These are phyloP conservation scores for Oedothorax gibbosus DNA, from an alignment of 1,140 invertebrate genomes.

Conservation along the genomic window DNA sequence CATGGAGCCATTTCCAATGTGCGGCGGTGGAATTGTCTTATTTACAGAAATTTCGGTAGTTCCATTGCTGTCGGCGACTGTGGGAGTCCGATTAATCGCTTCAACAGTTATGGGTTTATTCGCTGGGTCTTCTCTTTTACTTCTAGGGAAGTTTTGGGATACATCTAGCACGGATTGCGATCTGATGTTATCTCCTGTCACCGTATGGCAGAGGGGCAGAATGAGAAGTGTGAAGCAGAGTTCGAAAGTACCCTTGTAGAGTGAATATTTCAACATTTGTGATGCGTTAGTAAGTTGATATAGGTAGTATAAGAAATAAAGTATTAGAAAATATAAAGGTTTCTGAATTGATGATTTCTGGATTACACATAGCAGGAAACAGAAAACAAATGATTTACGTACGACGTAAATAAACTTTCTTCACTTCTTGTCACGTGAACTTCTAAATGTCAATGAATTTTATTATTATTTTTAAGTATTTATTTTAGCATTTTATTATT, in stretches of 20 bases:
- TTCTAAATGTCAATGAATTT: background rate
- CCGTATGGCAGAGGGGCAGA: constrained; percentile 26
- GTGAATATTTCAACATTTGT: constrained; percentile 11
- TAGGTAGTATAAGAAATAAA: constrained; percentile 15
- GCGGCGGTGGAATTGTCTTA: background rate
- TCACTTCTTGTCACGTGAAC: background rate
- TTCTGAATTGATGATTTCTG: background rate
- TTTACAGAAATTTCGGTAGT: background rate
- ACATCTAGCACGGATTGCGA: background rate
- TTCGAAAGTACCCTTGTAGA: background rate
- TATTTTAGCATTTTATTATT: background rate
- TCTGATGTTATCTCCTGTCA: background rate
- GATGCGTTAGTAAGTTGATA: background rate
- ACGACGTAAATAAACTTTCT: constrained; percentile 26
- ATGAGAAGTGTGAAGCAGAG: background rate
- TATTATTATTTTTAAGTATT: background rate
- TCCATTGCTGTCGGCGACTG: background rate
- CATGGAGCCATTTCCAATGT: background rate
- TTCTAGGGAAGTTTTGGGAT: background rate
- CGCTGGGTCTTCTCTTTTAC: background rate
- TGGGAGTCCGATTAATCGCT: background rate
- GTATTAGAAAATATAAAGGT: background rate
- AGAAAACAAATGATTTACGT: background rate
- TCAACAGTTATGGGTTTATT: background rate
- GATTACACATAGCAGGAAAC: background rate